Percentiles rank a stretch among this genome's conserved stretches.
Conservation (phyloP, 2,113 vertebrate species). For the Carassius carassius region DNA sequence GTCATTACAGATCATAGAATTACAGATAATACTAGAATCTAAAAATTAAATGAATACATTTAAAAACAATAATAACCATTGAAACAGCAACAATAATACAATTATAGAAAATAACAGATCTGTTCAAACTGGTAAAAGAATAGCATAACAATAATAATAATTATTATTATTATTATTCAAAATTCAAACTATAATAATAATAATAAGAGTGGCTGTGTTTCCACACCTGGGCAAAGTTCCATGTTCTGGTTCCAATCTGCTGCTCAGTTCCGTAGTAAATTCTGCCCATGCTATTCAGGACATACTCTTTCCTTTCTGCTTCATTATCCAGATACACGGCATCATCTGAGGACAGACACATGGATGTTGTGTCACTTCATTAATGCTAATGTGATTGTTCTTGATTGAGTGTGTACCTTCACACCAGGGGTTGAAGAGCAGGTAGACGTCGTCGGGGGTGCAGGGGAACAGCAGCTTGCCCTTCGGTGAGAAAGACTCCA, state of each 20-base stretch:
- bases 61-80: neutral
- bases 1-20: too few relatives aligned
- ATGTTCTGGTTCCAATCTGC: conserved; percentile 86
- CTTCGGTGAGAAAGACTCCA: conserved; percentile 67
- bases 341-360: conserved; percentile 71
- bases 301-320: conserved; percentile 82
- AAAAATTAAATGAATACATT: neutral
- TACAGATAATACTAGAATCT: too few relatives aligned
- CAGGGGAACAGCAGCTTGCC: conserved; percentile 66
- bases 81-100: neutral
- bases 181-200: neutral
- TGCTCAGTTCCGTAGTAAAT: conserved; percentile 90
- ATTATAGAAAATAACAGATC: neutral
- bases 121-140: neutral
- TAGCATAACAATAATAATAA: neutral
- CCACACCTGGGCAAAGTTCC: conserved; percentile 90
- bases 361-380: neutral
- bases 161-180: too few relatives aligned
- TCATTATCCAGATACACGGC: conserved; percentile 79
- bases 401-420: neutral
- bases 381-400: neutral
- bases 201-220: neutral
- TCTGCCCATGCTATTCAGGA: conserved; percentile 86
- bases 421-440: conserved; percentile 90
- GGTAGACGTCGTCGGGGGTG: conserved; percentile 73